Evolutionary conservation across 2,797 vertebrate genomes (phyloP).

Genomic region (Myotis findleyi): DNA sequence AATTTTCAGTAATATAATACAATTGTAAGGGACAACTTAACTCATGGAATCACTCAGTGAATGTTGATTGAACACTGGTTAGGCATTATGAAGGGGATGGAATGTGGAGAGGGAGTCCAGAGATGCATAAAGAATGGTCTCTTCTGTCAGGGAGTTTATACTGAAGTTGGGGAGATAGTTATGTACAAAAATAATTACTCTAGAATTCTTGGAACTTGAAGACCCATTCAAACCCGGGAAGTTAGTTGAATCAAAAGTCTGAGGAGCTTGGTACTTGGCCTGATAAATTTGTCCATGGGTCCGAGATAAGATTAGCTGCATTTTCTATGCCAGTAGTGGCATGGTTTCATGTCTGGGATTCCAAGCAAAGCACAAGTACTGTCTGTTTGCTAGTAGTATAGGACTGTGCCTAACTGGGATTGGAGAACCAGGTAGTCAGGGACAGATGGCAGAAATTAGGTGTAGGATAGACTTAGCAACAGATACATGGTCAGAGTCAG

Average conservation of each 20-base stretch:
- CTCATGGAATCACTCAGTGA: neutral
- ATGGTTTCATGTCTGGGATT: neutral
- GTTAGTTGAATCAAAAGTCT: neutral
- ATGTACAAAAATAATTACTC: neutral
- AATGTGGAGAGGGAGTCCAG: neutral
- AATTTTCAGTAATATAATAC: slow-evolving; percentile 8
- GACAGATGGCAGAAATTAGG: neutral
- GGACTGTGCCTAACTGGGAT: neutral
- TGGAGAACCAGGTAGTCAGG: slow-evolving; percentile 19
- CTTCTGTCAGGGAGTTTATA: neutral
- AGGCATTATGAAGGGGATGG: neutral
- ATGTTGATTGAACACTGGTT: neutral
- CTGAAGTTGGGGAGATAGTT: neutral
- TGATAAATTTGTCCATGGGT: neutral
- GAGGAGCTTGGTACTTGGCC: slow-evolving; percentile 25
- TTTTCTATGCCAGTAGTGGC: neutral
- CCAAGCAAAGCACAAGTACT: neutral
- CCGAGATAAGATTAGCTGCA: neutral
- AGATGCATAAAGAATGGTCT: neutral
- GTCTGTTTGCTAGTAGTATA: neutral
- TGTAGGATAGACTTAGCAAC: neutral
- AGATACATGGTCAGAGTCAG: neutral
- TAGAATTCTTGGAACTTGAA: slow-evolving; percentile 45
- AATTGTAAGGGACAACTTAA: slow-evolving; percentile 4
- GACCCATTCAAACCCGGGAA: neutral